These are phyloP conservation scores for Drosophila paramelanica DNA, from an alignment of 2,888 invertebrate genomes.

Conservation along the genomic window DNA sequence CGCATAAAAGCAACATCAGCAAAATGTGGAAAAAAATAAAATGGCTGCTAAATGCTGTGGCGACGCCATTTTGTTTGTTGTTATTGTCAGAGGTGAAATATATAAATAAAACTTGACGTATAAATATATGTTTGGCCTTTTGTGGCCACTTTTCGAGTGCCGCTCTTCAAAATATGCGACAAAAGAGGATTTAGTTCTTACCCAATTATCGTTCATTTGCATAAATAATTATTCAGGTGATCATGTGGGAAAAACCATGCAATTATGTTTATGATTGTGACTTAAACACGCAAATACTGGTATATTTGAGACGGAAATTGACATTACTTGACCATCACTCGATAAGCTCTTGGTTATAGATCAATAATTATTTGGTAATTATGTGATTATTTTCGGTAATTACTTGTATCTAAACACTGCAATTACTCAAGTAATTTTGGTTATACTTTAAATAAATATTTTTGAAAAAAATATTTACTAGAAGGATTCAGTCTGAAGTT, in stretches of 20 bases:
- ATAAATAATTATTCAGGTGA: background rate
- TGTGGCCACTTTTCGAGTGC: constrained; percentile 1
- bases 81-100: background rate
- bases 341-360: no score
- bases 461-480: no score
- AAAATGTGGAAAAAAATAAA: constrained; percentile 44
- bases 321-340: background rate
- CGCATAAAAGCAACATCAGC: constrained; percentile 9
- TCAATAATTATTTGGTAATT: background rate
- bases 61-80: constrained; percentile 42
- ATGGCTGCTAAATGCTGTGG: constrained; percentile 34
- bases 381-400: background rate
- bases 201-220: background rate
- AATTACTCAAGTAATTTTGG: background rate
- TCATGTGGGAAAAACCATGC: background rate
- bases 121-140: constrained; percentile 4
- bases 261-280: background rate
- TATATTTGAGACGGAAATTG: background rate
- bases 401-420: background rate
- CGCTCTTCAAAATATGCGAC: background rate
- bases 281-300: background rate
- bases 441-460: background rate
- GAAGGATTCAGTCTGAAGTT: no score
- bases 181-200: background rate
- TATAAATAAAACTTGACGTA: background rate